A percentile compares a stretch with the other conserved stretches of the same genome.
Conservation (phyloP, 2,113 vertebrate species). For the Syrrhaptes paradoxus region DNA sequence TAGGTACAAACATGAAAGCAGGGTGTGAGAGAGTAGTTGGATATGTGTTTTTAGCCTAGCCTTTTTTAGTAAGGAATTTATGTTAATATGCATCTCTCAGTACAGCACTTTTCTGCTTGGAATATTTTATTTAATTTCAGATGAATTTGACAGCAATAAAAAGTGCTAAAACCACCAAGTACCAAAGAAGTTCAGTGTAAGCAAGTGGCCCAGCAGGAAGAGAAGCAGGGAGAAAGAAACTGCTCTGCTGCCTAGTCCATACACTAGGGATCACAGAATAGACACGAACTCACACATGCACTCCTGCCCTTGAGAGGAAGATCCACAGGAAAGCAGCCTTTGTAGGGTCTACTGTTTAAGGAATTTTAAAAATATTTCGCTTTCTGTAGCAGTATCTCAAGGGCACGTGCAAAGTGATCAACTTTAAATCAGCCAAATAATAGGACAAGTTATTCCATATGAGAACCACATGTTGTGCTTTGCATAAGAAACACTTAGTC, state of each 20-base stretch:
- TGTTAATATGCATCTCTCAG: not conserved
- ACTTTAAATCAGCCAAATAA: not conserved
- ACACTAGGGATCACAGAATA: not conserved
- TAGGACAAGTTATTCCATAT: not conserved
- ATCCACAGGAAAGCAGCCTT: not conserved
- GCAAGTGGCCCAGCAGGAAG: not conserved
- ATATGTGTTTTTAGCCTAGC: not conserved
- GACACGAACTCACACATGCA: rapidly evolving
- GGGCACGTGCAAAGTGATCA: not conserved
- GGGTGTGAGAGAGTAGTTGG: not conserved
- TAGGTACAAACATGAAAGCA: not conserved
- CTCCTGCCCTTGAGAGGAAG: not conserved
- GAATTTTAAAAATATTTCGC: not conserved
- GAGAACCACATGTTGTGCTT: not conserved
- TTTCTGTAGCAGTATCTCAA: not conserved
- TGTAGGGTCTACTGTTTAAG: not conserved
- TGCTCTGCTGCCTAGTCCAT: not conserved
- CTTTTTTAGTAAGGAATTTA: not conserved
- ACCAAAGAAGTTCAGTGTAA: not conserved
- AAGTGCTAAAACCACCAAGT: not conserved
- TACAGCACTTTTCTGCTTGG: not conserved
- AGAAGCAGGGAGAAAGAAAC: not conserved
- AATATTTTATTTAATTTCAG: not conserved
- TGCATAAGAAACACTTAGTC: not conserved
- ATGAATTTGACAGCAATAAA: not conserved